These are phyloP conservation scores for Melanotaenia boesemani DNA, from an alignment of 2,797 vertebrate genomes.

Conservation along the genomic window DNA sequence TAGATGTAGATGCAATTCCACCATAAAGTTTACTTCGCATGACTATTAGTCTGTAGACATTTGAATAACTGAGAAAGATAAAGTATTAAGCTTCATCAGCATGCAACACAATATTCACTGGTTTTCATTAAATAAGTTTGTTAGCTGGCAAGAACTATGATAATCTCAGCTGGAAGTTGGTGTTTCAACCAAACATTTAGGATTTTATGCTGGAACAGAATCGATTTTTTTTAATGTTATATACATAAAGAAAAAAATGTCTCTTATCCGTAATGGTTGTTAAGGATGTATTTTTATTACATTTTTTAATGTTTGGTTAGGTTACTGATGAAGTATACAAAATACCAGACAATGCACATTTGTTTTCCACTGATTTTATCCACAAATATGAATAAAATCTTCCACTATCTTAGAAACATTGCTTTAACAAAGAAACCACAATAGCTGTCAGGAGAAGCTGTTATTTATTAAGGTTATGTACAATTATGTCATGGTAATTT, in stretches of 20 bases:
- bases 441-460: constrained; percentile 73
- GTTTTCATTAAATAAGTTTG: no score
- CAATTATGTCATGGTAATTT: constrained; percentile 78
- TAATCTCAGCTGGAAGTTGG: no score
- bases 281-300: no score
- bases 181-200: no score
- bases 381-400: neutral
- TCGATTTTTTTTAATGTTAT: no score
- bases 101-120: neutral
- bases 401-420: neutral
- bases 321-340: neutral
- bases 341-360: neutral
- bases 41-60: neutral
- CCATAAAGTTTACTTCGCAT: neutral
- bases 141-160: no score
- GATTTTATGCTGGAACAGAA: no score
- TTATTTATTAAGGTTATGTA: constrained; percentile 85
- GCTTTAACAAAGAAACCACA: constrained; percentile 44
- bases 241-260: no score
- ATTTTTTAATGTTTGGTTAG: no score
- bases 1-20: neutral
- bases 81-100: neutral
- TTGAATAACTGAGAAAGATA: neutral
- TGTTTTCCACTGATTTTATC: neutral
- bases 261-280: no score